A percentile compares a stretch with the other conserved stretches of the same genome.
Conservation (phyloP, 2,797 vertebrate species). For the Remorina albescens region DNA sequence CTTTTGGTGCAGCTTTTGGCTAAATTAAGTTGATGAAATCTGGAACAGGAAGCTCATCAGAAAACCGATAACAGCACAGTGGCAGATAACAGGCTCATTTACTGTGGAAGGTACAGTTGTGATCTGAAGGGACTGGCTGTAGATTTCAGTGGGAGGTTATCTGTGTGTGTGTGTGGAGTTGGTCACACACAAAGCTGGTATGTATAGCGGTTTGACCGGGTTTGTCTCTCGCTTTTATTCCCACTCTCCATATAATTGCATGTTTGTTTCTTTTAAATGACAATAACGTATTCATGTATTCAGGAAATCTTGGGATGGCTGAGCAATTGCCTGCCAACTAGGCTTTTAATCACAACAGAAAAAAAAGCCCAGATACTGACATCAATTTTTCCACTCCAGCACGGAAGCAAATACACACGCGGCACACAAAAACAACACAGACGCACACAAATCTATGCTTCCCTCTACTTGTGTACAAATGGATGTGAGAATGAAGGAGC, state of each 20-base stretch:
- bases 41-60: constrained; percentile 58
- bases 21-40: constrained; percentile 52
- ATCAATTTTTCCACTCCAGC: constrained; percentile 42
- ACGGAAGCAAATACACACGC: constrained; percentile 11
- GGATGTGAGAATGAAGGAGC: constrained; percentile 28
- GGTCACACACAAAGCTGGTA: constrained; percentile 33
- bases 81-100: constrained; percentile 39
- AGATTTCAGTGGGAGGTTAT: constrained; percentile 17
- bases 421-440: not conserved
- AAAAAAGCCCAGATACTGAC: constrained; percentile 62
- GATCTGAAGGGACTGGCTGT: constrained; percentile 37
- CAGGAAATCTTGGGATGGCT: constrained; percentile 67
- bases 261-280: constrained; percentile 78
- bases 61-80: constrained; percentile 49
- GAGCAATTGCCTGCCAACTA: constrained; percentile 68
- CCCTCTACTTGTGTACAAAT: constrained; percentile 38
- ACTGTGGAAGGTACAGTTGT: constrained; percentile 15
- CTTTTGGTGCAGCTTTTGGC: constrained; percentile 47
- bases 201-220: constrained; percentile 42
- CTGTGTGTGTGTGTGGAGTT: constrained; percentile 16
- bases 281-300: constrained; percentile 81
- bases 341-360: constrained; percentile 71
- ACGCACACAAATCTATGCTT: constrained; percentile 31
- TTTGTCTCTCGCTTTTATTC: constrained; percentile 60
- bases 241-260: constrained; percentile 64